Evolutionary conservation across 2,888 invertebrate species (phyloP).

Genomic region (Drosophila engyochracea): DNA sequence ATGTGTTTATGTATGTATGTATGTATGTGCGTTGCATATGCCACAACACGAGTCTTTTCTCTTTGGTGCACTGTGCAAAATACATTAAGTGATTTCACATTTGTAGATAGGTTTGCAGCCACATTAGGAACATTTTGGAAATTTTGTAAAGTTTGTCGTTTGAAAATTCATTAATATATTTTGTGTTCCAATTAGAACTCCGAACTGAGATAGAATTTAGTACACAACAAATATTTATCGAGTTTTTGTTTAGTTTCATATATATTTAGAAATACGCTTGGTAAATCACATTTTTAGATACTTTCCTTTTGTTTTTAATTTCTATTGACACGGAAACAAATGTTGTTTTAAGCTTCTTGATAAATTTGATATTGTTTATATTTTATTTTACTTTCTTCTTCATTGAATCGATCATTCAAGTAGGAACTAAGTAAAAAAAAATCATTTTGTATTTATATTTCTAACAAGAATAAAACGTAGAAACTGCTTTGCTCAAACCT

Average conservation of each 20-base stretch:
- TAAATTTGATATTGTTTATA: background rate
- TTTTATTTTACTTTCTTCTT: background rate
- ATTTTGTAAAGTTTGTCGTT: background rate
- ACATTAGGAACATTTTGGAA: background rate
- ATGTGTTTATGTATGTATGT: background rate
- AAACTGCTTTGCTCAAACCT: background rate
- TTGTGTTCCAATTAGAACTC: background rate
- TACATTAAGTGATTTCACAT: background rate
- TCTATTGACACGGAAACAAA: no score
- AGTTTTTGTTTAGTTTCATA: background rate
- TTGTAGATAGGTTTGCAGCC: background rate
- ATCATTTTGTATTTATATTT: background rate
- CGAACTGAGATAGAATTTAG: background rate
- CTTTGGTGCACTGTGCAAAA: background rate
- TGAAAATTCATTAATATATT: background rate
- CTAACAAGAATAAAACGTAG: background rate
- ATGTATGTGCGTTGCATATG: background rate
- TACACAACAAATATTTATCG: background rate
- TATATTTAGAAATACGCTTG: background rate
- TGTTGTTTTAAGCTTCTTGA: background rate
- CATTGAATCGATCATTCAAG: background rate
- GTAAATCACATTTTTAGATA: slow-evolving; percentile 3
- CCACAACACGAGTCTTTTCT: background rate
- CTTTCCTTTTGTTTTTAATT: background rate
- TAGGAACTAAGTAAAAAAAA: background rate